Evolutionary conservation across 2,888 invertebrate genomes (phyloP), one percentile per base, ranked within the genome.

Genomic region (Auanema sp.): DNA sequence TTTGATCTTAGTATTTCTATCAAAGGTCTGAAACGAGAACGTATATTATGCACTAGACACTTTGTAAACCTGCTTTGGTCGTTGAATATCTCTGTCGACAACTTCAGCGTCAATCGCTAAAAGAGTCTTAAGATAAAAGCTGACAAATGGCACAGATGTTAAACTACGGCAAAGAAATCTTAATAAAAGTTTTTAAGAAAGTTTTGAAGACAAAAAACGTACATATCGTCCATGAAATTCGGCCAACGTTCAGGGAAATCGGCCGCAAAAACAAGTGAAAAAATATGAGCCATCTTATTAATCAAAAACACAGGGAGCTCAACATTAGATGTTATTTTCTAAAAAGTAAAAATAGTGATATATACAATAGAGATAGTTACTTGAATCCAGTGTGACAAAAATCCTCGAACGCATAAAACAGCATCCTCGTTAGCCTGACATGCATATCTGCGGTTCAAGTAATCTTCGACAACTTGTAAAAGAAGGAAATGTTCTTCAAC

Each of bases 231-330:
- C 74, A 88, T 87, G 80, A 88, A 88, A 1, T 81, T 79, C 1
- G 86, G 85, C 88, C 88, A 88, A 49, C 86, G 80, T 25, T 73
- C 73, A 0, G 85, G 86, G 79, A 86, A 88, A 78, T 88, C 88
- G 24, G 81, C 83, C 8, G 88, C 83, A 80, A 87, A 88, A 0
- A 87, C 86, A 47, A 87, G 80, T 1, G 87, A 85, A 66, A 87
- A 84, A 14, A 88, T 79, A 80, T 88, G 88, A 12, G 88, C 87
- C 47, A 86, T 84, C 80, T 88, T 88, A 79, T 88, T 88, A 44
- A 84, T 82, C 16, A 88, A 78, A 76, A 85, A 87, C 21, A 80
- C 79, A 66, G 85, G 56, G 24, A 67, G 64, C 43, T 63, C 50
- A 14, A 21, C 23, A 1, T 44, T 4, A 14, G 52, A 47, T 8